Percentiles rank a stretch among this genome's conserved stretches.
phyloP scores from a whole-genome alignment of 1,140 invertebrate species.

The Diachasma alloeum region DNA sequence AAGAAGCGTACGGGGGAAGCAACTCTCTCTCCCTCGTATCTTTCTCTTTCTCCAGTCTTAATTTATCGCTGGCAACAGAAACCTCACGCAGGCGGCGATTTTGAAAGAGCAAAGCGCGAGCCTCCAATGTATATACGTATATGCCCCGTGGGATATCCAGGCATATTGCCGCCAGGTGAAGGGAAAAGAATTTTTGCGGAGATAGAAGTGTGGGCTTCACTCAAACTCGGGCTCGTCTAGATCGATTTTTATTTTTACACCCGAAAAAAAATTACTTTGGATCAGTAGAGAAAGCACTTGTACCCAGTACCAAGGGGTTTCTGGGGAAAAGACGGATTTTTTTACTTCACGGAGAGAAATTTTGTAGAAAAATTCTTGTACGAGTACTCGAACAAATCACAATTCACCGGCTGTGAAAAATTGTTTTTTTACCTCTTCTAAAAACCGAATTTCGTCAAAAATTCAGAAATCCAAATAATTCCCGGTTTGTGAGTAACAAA shows the following conservation, averaged over 20 bases:
- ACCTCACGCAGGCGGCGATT: slow-evolving; percentile 29
- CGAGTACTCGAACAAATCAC: too few species aligned
- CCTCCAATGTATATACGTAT: slow-evolving; percentile 4
- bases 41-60: slow-evolving; percentile 24
- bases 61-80: slow-evolving; percentile 40
- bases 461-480: too few species aligned
- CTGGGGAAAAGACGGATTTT: too few species aligned
- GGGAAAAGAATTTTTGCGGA: slow-evolving; percentile 11
- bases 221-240: neutral
- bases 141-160: neutral
- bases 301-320: too few species aligned
- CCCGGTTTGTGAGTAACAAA: too few species aligned
- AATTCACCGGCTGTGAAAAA: too few species aligned
- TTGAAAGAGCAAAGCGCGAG: slow-evolving; percentile 30
- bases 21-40: neutral
- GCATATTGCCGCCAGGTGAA: slow-evolving; percentile 16
- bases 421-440: too few species aligned
- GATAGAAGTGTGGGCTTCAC: neutral
- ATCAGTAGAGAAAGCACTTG: too few species aligned
- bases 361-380: too few species aligned
- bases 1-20: slow-evolving; percentile 33
- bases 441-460: too few species aligned
- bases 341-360: too few species aligned
- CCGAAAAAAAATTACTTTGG: too few species aligned
- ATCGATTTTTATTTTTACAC: slow-evolving; percentile 19